Percentiles rank a stretch among this genome's conserved stretches.
phyloP scores from a whole-genome alignment of 2,888 invertebrate species.

The Noctua comes region DNA sequence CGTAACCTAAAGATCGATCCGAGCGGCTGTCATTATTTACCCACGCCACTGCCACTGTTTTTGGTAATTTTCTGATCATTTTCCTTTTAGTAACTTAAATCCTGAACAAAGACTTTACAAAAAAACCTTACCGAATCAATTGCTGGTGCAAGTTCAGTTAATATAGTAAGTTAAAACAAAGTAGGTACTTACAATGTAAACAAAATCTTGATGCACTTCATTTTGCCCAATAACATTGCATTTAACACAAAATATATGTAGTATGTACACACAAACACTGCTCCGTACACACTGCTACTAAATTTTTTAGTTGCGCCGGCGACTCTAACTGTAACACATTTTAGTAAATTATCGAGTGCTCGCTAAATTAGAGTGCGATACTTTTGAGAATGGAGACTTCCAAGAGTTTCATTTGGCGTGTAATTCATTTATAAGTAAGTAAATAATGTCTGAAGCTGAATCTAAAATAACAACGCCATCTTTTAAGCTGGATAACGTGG shows the following conservation, averaged over 20 bases:
- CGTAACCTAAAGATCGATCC: no score
- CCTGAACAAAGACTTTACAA: background rate
- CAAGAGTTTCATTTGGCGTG: background rate
- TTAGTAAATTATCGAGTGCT: slow-evolving; percentile 72
- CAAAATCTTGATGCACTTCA: slow-evolving; percentile 68
- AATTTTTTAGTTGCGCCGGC: slow-evolving; percentile 59
- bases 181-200: slow-evolving; percentile 73
- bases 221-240: slow-evolving; percentile 53
- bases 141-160: background rate
- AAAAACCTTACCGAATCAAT: no score
- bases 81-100: background rate
- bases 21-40: no score
- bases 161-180: background rate
- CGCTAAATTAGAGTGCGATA: slow-evolving; percentile 72
- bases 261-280: slow-evolving; percentile 64
- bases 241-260: slow-evolving; percentile 38
- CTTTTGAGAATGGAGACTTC: slow-evolving; percentile 38
- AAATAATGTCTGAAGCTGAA: background rate
- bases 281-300: slow-evolving; percentile 67
- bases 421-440: background rate
- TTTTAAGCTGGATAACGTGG: background rate
- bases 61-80: background rate
- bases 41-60: background rate
- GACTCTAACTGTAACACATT: slow-evolving; percentile 66
- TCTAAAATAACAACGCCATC: background rate